Conservation (phyloP, 2,113 vertebrate genomes). For the Saiga tatarica region DNA sequence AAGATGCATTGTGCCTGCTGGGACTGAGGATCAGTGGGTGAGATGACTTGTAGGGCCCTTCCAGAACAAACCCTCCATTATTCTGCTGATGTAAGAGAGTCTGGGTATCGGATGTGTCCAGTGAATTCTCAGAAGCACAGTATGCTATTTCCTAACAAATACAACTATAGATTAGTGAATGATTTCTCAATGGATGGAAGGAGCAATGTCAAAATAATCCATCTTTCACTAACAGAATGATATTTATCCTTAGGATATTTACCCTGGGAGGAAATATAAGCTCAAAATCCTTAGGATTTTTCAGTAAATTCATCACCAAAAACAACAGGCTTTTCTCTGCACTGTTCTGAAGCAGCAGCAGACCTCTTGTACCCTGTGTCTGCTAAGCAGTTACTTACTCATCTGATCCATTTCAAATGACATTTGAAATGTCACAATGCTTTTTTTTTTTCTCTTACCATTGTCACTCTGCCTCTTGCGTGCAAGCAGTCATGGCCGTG, state of each 20-base stretch:
- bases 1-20: not conserved
- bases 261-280: not conserved
- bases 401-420: not conserved
- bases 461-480: not conserved
- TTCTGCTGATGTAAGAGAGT: not conserved
- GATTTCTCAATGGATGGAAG: conserved; percentile 6
- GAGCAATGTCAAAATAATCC: not conserved
- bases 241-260: not conserved
- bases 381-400: not conserved
- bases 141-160: not conserved
- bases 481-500: not conserved
- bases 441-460: not conserved
- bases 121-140: not conserved
- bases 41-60: not conserved
- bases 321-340: not conserved
- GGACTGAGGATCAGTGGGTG: not conserved
- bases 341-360: not conserved
- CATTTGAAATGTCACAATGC: not conserved
- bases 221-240: not conserved
- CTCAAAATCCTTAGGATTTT: not conserved
- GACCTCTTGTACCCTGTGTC: not conserved
- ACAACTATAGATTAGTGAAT: not conserved
- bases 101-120: not conserved
- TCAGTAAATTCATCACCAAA: not conserved
- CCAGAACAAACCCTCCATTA: not conserved